phyloP scores from a whole-genome alignment of 2,113 vertebrate species.

The Pituophis catenifer region DNA sequence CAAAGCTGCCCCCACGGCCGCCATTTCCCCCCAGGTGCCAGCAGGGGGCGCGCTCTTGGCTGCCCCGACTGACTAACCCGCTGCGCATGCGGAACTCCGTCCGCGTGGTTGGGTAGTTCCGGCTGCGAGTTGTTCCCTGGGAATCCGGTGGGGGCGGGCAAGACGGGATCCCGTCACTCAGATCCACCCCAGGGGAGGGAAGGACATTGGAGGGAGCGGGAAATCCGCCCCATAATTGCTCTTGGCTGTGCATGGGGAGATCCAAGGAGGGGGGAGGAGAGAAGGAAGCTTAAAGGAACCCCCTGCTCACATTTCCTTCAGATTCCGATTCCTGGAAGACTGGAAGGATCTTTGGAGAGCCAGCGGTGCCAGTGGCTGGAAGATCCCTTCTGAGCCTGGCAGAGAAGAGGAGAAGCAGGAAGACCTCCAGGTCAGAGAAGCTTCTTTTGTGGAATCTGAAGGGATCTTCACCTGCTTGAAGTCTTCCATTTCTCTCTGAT shows the following conservation, averaged over 20 bases:
- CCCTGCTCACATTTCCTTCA: not conserved
- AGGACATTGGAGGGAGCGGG: not conserved
- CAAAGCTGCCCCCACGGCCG: too few species aligned
- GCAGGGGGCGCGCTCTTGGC: not conserved
- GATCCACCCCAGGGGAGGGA: not conserved
- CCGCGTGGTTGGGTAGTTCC: accelerated
- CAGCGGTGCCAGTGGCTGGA: not conserved
- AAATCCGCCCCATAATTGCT: not conserved
- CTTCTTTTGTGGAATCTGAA: too few species aligned
- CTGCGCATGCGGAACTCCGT: not conserved
- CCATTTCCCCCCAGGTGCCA: not conserved
- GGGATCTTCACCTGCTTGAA: too few species aligned
- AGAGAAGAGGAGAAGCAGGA: not conserved
- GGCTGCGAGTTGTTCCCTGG: not conserved
- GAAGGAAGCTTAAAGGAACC: not conserved
- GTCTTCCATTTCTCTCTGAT: too few species aligned
- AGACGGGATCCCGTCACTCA: accelerated
- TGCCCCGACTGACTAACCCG: not conserved
- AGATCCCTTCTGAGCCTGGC: not conserved
- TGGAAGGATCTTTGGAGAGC: not conserved
- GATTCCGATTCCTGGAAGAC: not conserved
- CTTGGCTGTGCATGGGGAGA: not conserved
- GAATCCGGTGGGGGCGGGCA: not conserved
- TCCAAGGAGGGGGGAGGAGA: not conserved
- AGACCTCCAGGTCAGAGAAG: not conserved